These are phyloP conservation scores for Sparidentex hasta DNA, from an alignment of 2,797 vertebrate species.

Conservation along the genomic window DNA sequence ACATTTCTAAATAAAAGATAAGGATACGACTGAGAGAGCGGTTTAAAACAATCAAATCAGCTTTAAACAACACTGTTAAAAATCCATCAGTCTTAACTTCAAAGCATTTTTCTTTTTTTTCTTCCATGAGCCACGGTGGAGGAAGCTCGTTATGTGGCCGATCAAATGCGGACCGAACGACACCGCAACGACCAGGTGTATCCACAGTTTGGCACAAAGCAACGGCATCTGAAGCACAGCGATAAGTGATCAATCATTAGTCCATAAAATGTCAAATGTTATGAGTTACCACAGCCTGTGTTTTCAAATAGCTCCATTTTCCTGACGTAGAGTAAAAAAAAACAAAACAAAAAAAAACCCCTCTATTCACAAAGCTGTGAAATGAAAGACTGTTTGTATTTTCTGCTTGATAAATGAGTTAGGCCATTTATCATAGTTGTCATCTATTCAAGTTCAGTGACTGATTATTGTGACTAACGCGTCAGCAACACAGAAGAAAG, in stretches of 20 bases:
- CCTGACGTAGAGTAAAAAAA: neutral
- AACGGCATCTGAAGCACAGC: neutral
- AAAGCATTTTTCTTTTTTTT: neutral
- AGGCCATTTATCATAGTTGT: slow-evolving; percentile 22
- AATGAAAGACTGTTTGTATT: neutral
- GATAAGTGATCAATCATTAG: neutral
- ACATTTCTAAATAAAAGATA: neutral
- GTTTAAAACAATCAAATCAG: neutral
- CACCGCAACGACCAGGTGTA: too few species aligned
- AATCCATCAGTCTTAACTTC: neutral
- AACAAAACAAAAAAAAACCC: too few species aligned
- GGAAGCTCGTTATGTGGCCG: too few species aligned
- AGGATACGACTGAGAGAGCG: neutral
- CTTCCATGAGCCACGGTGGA: too few species aligned
- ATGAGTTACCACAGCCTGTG: neutral
- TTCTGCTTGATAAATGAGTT: slow-evolving; percentile 13
- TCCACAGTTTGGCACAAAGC: too few species aligned
- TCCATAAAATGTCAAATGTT: neutral
- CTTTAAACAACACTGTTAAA: neutral
- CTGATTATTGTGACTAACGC: slow-evolving; percentile 38
- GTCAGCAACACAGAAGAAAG: slow-evolving; percentile 1
- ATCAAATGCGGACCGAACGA: too few species aligned
- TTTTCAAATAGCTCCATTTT: neutral
- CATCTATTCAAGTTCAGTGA: neutral
- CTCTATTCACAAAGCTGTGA: neutral